phyloP scores from a whole-genome alignment of 1,140 invertebrate species.

The Leptinotarsa lineolata region DNA sequence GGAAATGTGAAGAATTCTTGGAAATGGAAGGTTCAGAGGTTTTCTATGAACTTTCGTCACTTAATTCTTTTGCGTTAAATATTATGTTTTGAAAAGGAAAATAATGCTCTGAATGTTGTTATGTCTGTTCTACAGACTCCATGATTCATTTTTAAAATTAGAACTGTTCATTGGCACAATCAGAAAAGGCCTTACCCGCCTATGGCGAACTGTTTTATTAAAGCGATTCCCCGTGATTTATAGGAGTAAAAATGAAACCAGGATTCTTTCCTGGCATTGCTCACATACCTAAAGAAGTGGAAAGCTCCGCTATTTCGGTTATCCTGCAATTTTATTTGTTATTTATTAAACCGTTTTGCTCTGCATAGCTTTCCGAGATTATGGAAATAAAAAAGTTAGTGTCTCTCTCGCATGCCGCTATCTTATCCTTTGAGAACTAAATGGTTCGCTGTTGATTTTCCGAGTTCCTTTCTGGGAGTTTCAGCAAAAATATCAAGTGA shows the following conservation, averaged over 20 bases:
- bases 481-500: no score
- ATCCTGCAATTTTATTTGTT: slow-evolving; percentile 22
- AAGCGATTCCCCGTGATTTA: slow-evolving; percentile 50
- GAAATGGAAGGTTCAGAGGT: no score
- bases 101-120: no score
- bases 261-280: slow-evolving; percentile 45
- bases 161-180: neutral
- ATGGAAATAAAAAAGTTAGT: slow-evolving; percentile 8
- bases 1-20: no score
- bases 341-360: slow-evolving; percentile 22
- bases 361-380: slow-evolving; percentile 17
- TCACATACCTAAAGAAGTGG: slow-evolving; percentile 44
- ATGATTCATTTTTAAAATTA: no score
- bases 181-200: neutral
- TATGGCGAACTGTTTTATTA: slow-evolving; percentile 47
- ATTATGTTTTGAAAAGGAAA: no score
- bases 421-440: neutral
- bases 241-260: slow-evolving; percentile 49
- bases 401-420: neutral
- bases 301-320: slow-evolving; percentile 18
- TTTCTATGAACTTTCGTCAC: no score
- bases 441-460: neutral
- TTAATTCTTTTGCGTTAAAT: no score
- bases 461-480: no score
- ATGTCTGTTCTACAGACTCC: no score